Conservation (phyloP, 2,113 vertebrate genomes). For the Rhinolophus ferrumequinum region DNA sequence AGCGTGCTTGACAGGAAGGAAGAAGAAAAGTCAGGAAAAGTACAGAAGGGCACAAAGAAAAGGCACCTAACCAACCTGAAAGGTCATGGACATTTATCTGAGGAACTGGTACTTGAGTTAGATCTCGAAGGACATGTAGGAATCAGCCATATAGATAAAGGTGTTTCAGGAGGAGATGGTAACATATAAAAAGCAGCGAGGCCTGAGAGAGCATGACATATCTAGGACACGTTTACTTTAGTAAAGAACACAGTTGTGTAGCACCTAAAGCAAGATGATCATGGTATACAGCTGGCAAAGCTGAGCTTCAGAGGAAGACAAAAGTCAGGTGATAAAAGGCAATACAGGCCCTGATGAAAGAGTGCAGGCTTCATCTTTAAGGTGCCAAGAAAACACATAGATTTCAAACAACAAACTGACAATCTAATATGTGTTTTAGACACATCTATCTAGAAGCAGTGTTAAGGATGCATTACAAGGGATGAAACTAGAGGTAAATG, state of each 20-base stretch:
- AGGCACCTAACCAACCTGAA: background rate
- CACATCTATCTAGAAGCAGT: constrained; percentile 25
- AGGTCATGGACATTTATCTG: background rate
- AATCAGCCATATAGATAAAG: background rate
- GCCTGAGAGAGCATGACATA: background rate
- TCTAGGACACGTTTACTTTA: background rate
- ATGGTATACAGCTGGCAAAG: background rate
- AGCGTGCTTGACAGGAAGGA: background rate
- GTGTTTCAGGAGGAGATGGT: background rate
- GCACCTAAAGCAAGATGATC: background rate
- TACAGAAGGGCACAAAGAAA: background rate
- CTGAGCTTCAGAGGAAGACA: background rate
- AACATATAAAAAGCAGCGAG: background rate
- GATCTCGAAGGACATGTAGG: background rate
- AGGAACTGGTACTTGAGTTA: background rate
- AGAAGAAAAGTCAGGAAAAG: background rate
- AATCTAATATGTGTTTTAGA: background rate
- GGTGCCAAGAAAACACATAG: background rate
- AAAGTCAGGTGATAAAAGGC: background rate
- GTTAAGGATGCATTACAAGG: constrained; percentile 19
- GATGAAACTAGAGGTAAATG: background rate
- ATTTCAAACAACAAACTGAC: constrained; percentile 19
- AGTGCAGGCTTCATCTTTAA: background rate
- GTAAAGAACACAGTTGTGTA: background rate
- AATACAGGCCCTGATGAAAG: background rate